Evolutionary conservation across 2,888 invertebrate genomes (phyloP).

Genomic region (Cybosia mesomella): DNA sequence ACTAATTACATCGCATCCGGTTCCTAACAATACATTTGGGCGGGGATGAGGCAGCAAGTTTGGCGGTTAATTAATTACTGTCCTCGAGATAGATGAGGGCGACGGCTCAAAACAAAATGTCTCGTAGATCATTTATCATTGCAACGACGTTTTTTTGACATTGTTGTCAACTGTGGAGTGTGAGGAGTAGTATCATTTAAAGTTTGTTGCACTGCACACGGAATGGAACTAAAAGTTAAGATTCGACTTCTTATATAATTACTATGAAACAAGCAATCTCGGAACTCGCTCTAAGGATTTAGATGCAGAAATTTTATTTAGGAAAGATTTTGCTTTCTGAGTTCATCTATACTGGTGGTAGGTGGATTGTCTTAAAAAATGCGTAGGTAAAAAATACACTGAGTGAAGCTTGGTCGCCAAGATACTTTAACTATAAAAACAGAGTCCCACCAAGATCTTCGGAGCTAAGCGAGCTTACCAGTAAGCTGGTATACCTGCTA

Average conservation of each 20-base stretch:
- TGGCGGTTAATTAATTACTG: slow-evolving; percentile 68
- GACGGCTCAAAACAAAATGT: slow-evolving; percentile 68
- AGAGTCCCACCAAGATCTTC: too few species aligned
- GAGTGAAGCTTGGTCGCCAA: not conserved
- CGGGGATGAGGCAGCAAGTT: slow-evolving; percentile 51
- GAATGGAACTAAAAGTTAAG: not conserved
- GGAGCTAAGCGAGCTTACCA: too few species aligned
- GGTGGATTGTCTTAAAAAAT: not conserved
- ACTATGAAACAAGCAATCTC: not conserved
- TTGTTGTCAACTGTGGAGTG: slow-evolving; percentile 21
- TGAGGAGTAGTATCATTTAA: slow-evolving; percentile 22
- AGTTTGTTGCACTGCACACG: slow-evolving; percentile 3
- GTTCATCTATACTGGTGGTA: not conserved
- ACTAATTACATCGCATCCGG: slow-evolving; percentile 47
- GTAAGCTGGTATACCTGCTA: too few species aligned
- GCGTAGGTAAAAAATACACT: not conserved
- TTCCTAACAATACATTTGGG: slow-evolving; percentile 58
- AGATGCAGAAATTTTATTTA: not conserved
- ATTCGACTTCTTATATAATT: not conserved
- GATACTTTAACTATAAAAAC: not conserved
- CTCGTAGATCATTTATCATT: slow-evolving; percentile 58
- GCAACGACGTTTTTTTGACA: slow-evolving; percentile 46
- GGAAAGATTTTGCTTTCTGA: not conserved
- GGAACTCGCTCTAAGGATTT: not conserved
- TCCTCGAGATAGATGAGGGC: slow-evolving; percentile 63